Conservation (phyloP, 2,113 vertebrate species). For the Ceyx melanurus region DNA sequence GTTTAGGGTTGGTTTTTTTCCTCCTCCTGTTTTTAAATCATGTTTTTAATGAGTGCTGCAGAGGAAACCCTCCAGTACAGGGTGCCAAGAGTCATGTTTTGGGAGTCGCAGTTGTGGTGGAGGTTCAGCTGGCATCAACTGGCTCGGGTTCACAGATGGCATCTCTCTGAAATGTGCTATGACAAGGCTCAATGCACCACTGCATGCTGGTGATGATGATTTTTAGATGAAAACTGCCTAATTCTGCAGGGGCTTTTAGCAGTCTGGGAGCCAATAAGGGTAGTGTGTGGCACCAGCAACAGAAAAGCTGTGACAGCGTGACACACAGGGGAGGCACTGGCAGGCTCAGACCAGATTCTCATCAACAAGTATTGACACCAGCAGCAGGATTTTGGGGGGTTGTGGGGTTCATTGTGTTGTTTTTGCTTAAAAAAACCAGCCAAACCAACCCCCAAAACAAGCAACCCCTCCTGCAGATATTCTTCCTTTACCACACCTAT, state of each 20-base stretch:
- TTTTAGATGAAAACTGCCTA: not conserved
- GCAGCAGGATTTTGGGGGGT: rapidly evolving
- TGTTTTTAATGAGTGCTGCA: not conserved
- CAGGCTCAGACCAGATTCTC: not conserved
- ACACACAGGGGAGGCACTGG: not conserved
- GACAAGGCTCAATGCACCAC: rapidly evolving
- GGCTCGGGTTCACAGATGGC: not conserved
- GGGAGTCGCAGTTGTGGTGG: not conserved
- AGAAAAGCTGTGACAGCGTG: not conserved
- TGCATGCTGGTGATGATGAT: not conserved
- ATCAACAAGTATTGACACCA: not conserved
- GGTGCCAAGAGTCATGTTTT: not conserved
- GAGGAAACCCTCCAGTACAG: not conserved
- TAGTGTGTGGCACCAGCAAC: not conserved
- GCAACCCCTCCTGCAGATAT: not conserved
- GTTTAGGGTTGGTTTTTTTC: not conserved
- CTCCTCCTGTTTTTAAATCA: not conserved
- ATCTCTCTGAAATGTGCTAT: not conserved
- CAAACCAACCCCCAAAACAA: not conserved
- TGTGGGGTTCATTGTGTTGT: not conserved
- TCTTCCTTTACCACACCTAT: not conserved
- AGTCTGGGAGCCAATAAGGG: not conserved
- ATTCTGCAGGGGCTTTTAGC: not conserved
- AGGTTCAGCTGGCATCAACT: not conserved
- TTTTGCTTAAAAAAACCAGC: not conserved